Evolutionary conservation across 2,888 invertebrate species (phyloP).

Genomic region (Caenorhabditis japonica): DNA sequence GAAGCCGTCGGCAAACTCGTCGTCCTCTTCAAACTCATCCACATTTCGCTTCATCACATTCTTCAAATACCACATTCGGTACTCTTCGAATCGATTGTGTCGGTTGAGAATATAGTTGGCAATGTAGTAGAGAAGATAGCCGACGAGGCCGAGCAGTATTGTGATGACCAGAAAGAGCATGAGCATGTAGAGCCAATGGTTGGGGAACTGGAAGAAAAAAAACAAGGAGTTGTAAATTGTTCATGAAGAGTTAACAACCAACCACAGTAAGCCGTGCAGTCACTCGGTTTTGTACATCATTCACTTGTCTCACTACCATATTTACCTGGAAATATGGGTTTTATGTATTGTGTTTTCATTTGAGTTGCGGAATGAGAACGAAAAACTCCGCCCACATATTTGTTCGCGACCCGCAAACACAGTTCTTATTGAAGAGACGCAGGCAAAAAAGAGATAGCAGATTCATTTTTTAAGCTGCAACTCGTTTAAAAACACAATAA

Average conservation of each 20-base stretch:
- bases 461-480: too few species aligned
- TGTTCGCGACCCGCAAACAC: too few species aligned
- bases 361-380: too few species aligned
- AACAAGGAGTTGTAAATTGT: not conserved
- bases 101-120: conserved; percentile 31
- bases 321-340: conserved; percentile 25
- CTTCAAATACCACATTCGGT: conserved; percentile 52
- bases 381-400: too few species aligned
- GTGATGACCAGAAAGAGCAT: conserved; percentile 46
- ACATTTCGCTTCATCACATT: conserved; percentile 39
- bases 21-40: conserved; percentile 43
- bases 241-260: not conserved
- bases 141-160: conserved; percentile 40
- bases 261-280: conserved; percentile 29
- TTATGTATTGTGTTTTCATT: too few species aligned
- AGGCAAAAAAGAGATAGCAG: conserved; percentile 1
- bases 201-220: conserved; percentile 40
- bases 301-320: conserved; percentile 31
- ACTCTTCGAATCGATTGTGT: conserved; percentile 41
- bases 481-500: too few species aligned
- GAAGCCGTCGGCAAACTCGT: conserved; percentile 39
- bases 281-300: conserved; percentile 38
- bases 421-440: too few species aligned
- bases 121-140: conserved; percentile 49
- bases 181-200: conserved; percentile 55